Evolutionary conservation across 2,888 invertebrate species (phyloP).

Genomic region (Amphipyra berbera): DNA sequence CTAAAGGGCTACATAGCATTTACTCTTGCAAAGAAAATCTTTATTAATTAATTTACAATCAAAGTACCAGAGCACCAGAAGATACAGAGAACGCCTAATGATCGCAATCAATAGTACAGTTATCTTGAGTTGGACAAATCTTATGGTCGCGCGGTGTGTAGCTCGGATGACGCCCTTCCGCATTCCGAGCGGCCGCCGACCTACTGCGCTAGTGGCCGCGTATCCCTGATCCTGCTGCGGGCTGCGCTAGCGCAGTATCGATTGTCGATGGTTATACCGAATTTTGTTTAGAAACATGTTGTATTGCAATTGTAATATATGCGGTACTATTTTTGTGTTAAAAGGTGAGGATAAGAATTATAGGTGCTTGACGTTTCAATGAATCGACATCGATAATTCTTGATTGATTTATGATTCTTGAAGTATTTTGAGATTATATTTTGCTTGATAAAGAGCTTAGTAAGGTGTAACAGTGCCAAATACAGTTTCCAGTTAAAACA

Average conservation of each 20-base stretch:
- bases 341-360: background rate
- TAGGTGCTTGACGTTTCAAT: too few species aligned
- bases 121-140: slow-evolving; percentile 65
- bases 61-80: slow-evolving; percentile 28
- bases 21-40: background rate
- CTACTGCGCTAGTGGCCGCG: slow-evolving; percentile 87
- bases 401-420: too few species aligned
- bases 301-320: background rate
- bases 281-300: background rate
- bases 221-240: slow-evolving; percentile 86
- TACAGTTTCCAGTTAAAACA: too few species aligned
- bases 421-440: too few species aligned
- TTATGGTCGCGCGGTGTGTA: slow-evolving; percentile 66
- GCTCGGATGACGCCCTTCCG: slow-evolving; percentile 79
- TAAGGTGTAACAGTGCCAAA: too few species aligned
- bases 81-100: slow-evolving; percentile 19
- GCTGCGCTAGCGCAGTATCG: slow-evolving; percentile 63
- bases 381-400: too few species aligned
- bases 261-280: slow-evolving; percentile 52
- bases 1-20: too few species aligned
- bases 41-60: slow-evolving; percentile 24
- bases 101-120: slow-evolving; percentile 38
- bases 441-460: too few species aligned
- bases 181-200: slow-evolving; percentile 87
- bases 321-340: background rate